Evolutionary conservation across 2,113 vertebrate species (phyloP).

Genomic region (Polypterus senegalus): DNA sequence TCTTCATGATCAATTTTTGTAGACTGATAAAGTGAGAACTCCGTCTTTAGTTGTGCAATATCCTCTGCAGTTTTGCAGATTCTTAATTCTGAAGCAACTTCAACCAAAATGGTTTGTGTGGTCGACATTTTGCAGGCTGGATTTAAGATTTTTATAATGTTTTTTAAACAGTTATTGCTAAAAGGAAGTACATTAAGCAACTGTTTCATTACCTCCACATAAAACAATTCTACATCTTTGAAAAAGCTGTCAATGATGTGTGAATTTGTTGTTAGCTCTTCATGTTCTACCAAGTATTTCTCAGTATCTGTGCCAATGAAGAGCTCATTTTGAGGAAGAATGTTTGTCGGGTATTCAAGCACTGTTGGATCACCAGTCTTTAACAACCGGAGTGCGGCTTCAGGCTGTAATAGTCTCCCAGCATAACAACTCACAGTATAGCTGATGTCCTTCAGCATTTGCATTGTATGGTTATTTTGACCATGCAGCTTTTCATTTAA

Average conservation of each 20-base stretch:
- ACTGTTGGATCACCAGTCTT: constrained; percentile 30
- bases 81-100: constrained; percentile 37
- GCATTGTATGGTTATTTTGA: constrained; percentile 25
- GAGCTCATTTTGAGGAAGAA: constrained; percentile 26
- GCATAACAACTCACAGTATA: constrained; percentile 36
- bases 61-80: constrained; percentile 28
- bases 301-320: constrained; percentile 29
- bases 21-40: constrained; percentile 39
- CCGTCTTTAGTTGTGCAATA: constrained; percentile 27
- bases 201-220: constrained; percentile 30
- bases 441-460: constrained; percentile 37
- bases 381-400: constrained; percentile 34
- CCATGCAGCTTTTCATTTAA: constrained; percentile 34
- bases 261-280: neutral
- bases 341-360: constrained; percentile 27
- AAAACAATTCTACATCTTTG: constrained; percentile 34
- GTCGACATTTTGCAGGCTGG: constrained; percentile 27
- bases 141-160: constrained; percentile 36
- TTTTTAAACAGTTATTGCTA: constrained; percentile 23
- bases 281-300: constrained; percentile 27
- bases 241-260: constrained; percentile 16
- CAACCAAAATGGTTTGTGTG: constrained; percentile 20
- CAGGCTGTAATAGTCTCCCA: constrained; percentile 37
- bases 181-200: constrained; percentile 36
- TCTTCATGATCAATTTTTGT: constrained; percentile 19